phyloP scores from a whole-genome alignment of 2,888 invertebrate genomes.

The Helobdella robusta region DNA sequence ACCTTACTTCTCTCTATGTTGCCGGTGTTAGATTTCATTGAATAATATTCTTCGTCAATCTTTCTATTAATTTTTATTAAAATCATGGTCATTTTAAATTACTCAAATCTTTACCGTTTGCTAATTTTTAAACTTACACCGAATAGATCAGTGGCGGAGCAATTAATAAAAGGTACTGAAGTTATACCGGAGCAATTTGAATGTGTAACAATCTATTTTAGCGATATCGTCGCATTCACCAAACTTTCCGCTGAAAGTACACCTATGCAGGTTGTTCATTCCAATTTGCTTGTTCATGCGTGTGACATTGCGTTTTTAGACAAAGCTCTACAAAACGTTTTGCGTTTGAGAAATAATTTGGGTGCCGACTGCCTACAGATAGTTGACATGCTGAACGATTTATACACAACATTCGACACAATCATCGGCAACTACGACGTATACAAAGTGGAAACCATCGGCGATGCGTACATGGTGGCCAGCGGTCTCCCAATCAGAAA shows the following conservation, averaged over 20 bases:
- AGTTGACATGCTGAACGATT: conserved; percentile 73
- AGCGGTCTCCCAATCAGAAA: conserved; percentile 44
- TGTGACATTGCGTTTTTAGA: too few species aligned
- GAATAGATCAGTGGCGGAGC: conserved; percentile 21
- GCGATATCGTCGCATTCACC: conserved; percentile 28
- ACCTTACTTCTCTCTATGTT: conserved; percentile 59
- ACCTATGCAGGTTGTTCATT: conserved; percentile 26
- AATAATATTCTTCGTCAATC: too few species aligned
- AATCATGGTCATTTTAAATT: too few species aligned
- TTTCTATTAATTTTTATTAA: too few species aligned
- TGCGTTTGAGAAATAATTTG: background rate
- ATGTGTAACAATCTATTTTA: conserved; percentile 28
- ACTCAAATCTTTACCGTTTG: too few species aligned
- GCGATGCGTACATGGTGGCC: conserved; percentile 34
- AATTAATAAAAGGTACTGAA: conserved; percentile 17
- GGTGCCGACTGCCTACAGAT: conserved; percentile 58
- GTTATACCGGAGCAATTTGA: conserved; percentile 28
- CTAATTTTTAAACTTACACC: too few species aligned
- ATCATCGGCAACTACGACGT: conserved; percentile 76
- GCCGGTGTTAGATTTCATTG: conserved; percentile 47
- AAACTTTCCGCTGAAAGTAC: conserved; percentile 27
- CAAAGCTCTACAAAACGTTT: too few species aligned
- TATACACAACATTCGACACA: conserved; percentile 78
- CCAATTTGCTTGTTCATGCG: background rate
- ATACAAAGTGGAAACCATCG: conserved; percentile 36